Conservation (phyloP, 2,113 vertebrate species). For the Motacilla alba region DNA sequence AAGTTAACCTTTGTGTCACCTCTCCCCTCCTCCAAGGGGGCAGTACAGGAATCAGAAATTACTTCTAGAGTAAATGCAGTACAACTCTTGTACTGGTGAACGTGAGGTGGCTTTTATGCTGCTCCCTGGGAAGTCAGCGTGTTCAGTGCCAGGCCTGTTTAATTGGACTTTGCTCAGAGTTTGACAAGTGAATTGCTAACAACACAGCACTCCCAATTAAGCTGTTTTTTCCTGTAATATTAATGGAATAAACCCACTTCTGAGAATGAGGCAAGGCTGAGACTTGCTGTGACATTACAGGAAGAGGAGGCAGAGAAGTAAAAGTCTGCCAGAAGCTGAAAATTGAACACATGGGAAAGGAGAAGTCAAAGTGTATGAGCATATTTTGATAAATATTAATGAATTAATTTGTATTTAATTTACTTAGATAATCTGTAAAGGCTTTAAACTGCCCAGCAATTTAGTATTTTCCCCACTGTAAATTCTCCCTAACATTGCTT, state of each 20-base stretch:
- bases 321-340: conserved; percentile 41
- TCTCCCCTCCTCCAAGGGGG: neutral
- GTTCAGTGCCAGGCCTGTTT: neutral
- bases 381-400: conserved; percentile 63
- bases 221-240: conserved; percentile 29
- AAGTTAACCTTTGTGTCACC: neutral
- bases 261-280: conserved; percentile 31
- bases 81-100: neutral
- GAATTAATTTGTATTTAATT: conserved; percentile 49
- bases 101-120: neutral
- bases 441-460: conserved; percentile 15
- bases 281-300: conserved; percentile 41
- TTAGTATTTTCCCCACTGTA: neutral
- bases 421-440: neutral
- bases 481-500: neutral
- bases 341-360: conserved; percentile 47
- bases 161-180: conserved; percentile 49
- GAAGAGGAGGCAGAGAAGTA: conserved; percentile 11
- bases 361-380: conserved; percentile 52
- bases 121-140: neutral
- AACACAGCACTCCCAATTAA: conserved; percentile 19
- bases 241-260: conserved; percentile 43
- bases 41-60: neutral
- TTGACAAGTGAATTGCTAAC: conserved; percentile 26
- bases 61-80: neutral